Percentiles rank a stretch among this genome's conserved stretches.
Conservation (phyloP, 2,797 vertebrate species). For the Enteromius mattozi region DNA sequence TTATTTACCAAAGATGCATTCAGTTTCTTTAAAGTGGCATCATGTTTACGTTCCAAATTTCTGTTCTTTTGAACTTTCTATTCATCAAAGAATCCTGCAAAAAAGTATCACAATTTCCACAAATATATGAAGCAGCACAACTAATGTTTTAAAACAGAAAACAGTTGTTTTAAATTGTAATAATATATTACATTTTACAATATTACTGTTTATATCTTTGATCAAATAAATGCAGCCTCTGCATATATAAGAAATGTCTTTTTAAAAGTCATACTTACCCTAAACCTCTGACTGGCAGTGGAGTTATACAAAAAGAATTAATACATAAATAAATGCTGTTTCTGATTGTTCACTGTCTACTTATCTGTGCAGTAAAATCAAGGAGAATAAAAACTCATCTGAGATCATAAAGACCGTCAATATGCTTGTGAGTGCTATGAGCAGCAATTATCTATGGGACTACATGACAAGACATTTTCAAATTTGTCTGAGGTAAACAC, state of each 20-base stretch:
- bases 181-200: neutral
- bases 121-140: neutral
- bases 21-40: too few species aligned
- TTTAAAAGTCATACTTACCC: neutral
- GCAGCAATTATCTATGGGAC: slow-evolving; percentile 94
- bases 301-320: neutral
- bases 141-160: neutral
- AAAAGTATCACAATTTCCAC: neutral
- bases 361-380: slow-evolving; percentile 82
- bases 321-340: neutral
- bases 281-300: too few species aligned
- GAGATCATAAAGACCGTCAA: slow-evolving; percentile 96
- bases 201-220: neutral
- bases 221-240: too few species aligned
- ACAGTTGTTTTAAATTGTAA: neutral
- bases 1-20: neutral
- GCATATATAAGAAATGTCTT: neutral
- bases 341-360: neutral
- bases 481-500: slow-evolving; percentile 84
- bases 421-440: slow-evolving; percentile 89
- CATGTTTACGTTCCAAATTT: too few species aligned
- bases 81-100: neutral
- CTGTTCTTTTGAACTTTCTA: neutral
- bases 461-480: slow-evolving; percentile 90
- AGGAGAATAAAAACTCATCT: slow-evolving; percentile 91